A percentile compares a stretch with the other conserved stretches of the same genome.
These are phyloP conservation scores for Rhea americana DNA, from an alignment of 2,113 vertebrate species.

Conservation along the genomic window DNA sequence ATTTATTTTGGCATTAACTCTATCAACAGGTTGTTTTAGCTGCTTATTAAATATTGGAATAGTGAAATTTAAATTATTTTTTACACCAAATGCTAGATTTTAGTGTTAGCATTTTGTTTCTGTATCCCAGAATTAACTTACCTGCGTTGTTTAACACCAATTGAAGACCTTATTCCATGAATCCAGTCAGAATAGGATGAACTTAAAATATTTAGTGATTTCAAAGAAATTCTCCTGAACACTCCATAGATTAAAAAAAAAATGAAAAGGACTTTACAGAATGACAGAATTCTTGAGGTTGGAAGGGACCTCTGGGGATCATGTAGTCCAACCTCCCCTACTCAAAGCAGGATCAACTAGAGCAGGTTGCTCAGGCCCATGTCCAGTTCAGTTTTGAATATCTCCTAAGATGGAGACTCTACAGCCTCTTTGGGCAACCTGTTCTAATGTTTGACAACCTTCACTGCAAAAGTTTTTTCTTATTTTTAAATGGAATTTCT, in stretches of 20 bases:
- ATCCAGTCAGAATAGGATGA: neutral
- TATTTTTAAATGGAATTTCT: too few relatives aligned
- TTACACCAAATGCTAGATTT: neutral
- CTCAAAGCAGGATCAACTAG: neutral
- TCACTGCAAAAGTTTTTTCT: too few relatives aligned
- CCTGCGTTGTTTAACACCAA: neutral
- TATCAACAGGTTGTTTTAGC: neutral
- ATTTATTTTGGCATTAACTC: neutral
- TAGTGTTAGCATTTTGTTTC: neutral
- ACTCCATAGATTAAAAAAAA: neutral
- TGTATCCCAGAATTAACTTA: neutral
- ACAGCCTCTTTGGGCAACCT: too few relatives aligned
- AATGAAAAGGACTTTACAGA: neutral
- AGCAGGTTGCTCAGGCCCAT: neutral
- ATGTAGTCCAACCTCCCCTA: neutral
- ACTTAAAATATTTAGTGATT: neutral
- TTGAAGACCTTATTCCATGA: neutral
- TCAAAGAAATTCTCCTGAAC: neutral
- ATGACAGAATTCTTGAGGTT: neutral
- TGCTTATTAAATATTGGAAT: neutral
- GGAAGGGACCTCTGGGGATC: neutral
- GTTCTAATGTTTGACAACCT: too few relatives aligned
- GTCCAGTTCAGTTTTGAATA: too few relatives aligned
- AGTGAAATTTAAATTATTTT: neutral
- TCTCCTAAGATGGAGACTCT: too few relatives aligned